Base-by-base conservation (phyloP, 1,140 invertebrate species). In the Aphaenogaster ashmeadi region DNA sequence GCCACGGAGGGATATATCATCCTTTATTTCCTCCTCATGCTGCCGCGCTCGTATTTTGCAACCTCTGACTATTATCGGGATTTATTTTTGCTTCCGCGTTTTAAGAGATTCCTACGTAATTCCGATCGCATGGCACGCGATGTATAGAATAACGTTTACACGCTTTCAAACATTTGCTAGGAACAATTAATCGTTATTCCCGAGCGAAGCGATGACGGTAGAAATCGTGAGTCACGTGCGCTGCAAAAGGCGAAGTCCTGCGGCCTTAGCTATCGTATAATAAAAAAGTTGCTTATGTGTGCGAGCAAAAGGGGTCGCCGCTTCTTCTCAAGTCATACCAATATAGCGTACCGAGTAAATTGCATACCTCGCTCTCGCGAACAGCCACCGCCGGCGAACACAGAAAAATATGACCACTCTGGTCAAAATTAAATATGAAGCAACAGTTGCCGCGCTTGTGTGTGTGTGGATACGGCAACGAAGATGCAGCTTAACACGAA, bases 341-440 rank as follows among this genome's bases (percentile, higher is more conserved):
- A 58, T 81, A 71, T 81, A 71, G 38, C 47, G 47, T 27, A 52
- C 9, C 62, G 47, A 38, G 64, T 50, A 56, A 71, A 81, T 81
- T 81, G 79, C 64, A 33, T 0, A 4, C 36, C 3, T 56, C 2
- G 6, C 21, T 50, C 36, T 56, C 36, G 21, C 27, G 27, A 79
- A 27, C 27, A 64, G 8, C 58, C 5, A 58, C 8, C 36, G 56
- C 2, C 36, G n/a, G 33, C 9, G 21, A 54, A 81, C 38, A 27
- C 18, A n/a, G 9, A 36, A 71, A 56, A 15, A 81, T 71, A 81
- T 44, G 47, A 33, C 21, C 66, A 33, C 38, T 56, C 38, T 47
- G 36, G 50, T 44, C n/a, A 71, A 81, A 81, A 56, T 81, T 71
- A 81, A 81, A 81, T 81, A 58, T 56, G 21, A 71, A 71, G 38